phyloP scores from a whole-genome alignment of 1,140 invertebrate species.

The Zaprionus lachaisei region DNA sequence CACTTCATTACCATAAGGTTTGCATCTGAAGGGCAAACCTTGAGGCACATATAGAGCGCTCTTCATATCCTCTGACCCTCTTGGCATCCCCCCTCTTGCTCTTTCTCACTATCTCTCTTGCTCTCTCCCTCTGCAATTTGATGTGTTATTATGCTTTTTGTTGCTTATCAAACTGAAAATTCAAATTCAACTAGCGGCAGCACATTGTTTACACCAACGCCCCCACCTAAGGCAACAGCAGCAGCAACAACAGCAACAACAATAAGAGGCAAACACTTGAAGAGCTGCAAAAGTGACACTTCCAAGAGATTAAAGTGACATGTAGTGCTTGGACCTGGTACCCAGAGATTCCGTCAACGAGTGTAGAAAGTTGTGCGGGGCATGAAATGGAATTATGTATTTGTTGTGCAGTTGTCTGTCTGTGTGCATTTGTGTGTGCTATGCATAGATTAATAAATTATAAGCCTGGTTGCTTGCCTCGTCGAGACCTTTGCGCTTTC shows the following conservation, averaged over 20 bases:
- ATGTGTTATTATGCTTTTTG: conserved; percentile 81
- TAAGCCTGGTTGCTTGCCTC: conserved; percentile 58
- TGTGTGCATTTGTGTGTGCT: conserved; percentile 40
- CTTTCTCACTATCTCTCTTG: background rate
- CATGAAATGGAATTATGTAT: conserved; percentile 52
- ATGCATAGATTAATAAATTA: conserved; percentile 83
- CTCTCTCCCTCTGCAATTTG: conserved; percentile 50
- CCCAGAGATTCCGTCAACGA: conserved; percentile 8
- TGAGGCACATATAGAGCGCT: conserved; percentile 35
- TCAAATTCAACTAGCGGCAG: conserved; percentile 78
- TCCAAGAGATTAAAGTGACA: conserved; percentile 81
- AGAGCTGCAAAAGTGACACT: conserved; percentile 81
- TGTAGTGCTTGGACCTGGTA: conserved; percentile 62
- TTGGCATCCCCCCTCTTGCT: background rate
- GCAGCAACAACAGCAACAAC: conserved; percentile 23
- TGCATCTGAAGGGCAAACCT: conserved; percentile 52
- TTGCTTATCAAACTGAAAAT: conserved; percentile 82
- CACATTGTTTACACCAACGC: conserved; percentile 74
- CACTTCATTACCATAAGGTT: conserved; percentile 82
- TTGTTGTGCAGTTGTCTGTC: conserved; percentile 35
- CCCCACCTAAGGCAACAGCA: conserved; percentile 41
- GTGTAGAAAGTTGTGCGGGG: conserved; percentile 60
- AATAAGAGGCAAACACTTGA: conserved; percentile 64
- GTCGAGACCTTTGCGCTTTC: conserved; percentile 50
- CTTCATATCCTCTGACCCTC: conserved; percentile 25